These are phyloP conservation scores for Aspidiotus destructor DNA, from an alignment of 2,888 invertebrate genomes.

Conservation along the genomic window DNA sequence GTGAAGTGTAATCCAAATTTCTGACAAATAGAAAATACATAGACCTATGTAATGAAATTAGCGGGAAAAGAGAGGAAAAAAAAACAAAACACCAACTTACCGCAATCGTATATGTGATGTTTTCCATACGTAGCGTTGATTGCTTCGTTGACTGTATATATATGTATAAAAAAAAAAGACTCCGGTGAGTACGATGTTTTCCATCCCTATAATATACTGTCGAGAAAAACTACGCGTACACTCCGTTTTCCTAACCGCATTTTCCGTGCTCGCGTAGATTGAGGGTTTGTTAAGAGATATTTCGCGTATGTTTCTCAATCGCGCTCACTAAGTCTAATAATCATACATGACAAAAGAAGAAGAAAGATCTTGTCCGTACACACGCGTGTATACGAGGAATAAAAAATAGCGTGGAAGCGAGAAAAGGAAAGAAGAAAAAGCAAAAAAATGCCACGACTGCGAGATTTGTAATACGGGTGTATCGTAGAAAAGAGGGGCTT, in stretches of 20 bases:
- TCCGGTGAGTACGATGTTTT: not conserved
- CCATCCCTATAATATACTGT: not conserved
- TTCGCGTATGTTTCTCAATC: too few species aligned
- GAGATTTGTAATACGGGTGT: not conserved
- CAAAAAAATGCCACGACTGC: conserved; percentile 11
- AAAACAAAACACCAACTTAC: too few species aligned
- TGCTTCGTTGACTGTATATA: not conserved
- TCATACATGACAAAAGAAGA: not conserved
- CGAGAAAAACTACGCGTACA: not conserved
- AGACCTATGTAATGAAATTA: too few species aligned
- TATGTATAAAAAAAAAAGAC: not conserved
- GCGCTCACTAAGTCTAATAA: too few species aligned
- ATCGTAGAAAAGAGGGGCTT: conserved; percentile 8
- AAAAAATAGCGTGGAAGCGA: not conserved
- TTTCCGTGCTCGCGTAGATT: not conserved
- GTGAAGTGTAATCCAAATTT: too few species aligned
- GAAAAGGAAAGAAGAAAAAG: conserved; percentile 6
- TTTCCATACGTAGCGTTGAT: conserved; percentile 13
- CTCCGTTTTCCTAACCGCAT: not conserved
- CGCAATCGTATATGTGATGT: not conserved
- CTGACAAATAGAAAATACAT: too few species aligned
- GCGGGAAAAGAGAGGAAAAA: too few species aligned
- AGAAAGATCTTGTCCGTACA: not conserved
- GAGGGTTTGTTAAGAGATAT: not conserved
- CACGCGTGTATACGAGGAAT: not conserved